Percentiles rank a stretch among this genome's conserved stretches.
These are phyloP conservation scores for Archaeoteleia sp. DNA, from an alignment of 2,888 invertebrate species.

Conservation along the genomic window DNA sequence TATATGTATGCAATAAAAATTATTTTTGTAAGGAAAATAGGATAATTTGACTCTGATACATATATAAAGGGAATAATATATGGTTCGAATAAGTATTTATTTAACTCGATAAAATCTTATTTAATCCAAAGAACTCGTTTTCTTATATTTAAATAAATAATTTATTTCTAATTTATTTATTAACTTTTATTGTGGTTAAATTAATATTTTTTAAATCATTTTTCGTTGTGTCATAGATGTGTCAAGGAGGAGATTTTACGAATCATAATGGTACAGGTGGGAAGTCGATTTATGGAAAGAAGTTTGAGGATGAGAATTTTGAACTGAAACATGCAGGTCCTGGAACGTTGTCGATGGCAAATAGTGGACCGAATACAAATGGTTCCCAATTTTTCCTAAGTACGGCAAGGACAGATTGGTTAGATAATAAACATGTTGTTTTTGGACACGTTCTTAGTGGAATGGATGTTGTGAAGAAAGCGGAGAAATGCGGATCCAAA, in stretches of 20 bases:
- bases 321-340: conserved; percentile 94
- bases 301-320: conserved; percentile 98
- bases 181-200: no score
- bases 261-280: conserved; percentile 93
- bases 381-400: conserved; percentile 98
- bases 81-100: no score
- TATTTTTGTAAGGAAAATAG: conserved; percentile 96
- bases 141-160: no score
- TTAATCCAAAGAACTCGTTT: no score
- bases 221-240: no score
- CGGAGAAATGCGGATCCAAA: conserved; percentile 92
- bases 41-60: conserved; percentile 96
- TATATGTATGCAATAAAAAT: no score
- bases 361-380: conserved; percentile 96
- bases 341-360: conserved; percentile 96
- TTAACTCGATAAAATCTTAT: no score
- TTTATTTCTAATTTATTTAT: no score
- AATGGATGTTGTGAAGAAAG: conserved; percentile 91
- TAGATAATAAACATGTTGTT: conserved; percentile 95
- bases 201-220: no score
- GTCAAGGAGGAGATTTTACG: conserved; percentile 97
- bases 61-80: conserved; percentile 91
- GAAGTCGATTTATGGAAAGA: conserved; percentile 97
- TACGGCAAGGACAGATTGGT: conserved; percentile 93
- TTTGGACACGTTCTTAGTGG: conserved; percentile 95